These are phyloP conservation scores for Hipparchia semele DNA, from an alignment of 2,888 invertebrate genomes.

Conservation along the genomic window DNA sequence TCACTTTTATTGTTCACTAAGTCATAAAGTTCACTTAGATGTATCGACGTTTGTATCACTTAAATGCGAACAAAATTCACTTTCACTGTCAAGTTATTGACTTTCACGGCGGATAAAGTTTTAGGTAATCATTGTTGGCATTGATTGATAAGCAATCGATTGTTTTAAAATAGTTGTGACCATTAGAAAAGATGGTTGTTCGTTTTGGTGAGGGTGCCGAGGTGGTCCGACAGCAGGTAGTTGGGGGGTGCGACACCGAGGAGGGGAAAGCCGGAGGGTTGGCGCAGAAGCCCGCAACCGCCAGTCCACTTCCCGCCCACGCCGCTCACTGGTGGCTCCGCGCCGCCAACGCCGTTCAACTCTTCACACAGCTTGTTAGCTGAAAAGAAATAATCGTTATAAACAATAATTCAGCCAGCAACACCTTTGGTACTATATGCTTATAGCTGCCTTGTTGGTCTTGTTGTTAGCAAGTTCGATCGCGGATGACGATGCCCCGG, in stretches of 20 bases:
- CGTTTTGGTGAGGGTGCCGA: constrained; percentile 83
- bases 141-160: neutral
- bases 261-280: constrained; percentile 84
- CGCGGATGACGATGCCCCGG: too few relatives aligned
- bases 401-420: too few relatives aligned
- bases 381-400: constrained; percentile 43
- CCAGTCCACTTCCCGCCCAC: constrained; percentile 82
- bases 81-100: constrained; percentile 12
- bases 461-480: too few relatives aligned
- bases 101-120: constrained; percentile 6
- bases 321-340: constrained; percentile 62
- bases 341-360: constrained; percentile 68
- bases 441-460: too few relatives aligned
- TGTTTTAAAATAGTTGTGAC: constrained; percentile 52
- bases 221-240: constrained; percentile 84
- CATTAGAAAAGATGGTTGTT: constrained; percentile 86
- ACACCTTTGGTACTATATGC: too few relatives aligned
- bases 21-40: constrained; percentile 23
- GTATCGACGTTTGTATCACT: constrained; percentile 8
- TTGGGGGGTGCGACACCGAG: constrained; percentile 84
- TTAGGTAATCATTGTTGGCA: neutral
- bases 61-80: constrained; percentile 11
- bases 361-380: constrained; percentile 77
- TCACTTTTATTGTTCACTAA: constrained; percentile 34
- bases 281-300: constrained; percentile 85